phyloP scores from a whole-genome alignment of 2,888 invertebrate species.

The Strigamia crassipes region DNA sequence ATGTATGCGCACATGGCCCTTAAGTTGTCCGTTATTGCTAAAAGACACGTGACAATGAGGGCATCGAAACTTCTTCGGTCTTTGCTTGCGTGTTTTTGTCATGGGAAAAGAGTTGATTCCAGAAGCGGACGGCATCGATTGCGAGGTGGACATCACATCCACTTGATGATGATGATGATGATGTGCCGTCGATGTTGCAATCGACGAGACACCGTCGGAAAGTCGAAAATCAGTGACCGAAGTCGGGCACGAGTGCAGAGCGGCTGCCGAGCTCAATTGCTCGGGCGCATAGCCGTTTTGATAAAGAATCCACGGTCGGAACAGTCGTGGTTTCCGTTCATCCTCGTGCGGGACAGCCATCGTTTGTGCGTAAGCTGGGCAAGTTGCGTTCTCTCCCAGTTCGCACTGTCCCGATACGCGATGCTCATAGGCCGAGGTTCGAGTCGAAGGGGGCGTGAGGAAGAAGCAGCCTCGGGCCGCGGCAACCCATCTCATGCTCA shows the following conservation, averaged over 20 bases:
- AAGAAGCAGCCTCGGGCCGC: slow-evolving; percentile 7
- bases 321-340: slow-evolving; percentile 38
- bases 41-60: slow-evolving; percentile 85
- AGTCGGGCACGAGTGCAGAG: not conserved
- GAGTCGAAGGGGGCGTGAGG: slow-evolving; percentile 1
- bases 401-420: not conserved
- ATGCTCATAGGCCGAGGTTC: not conserved
- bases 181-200: not conserved
- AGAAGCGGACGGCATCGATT: not conserved
- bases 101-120: slow-evolving; percentile 42
- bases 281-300: not conserved
- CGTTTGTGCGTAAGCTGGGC: not conserved
- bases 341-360: slow-evolving; percentile 6
- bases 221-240: not conserved
- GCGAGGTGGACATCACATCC: not conserved
- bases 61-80: slow-evolving; percentile 60
- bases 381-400: not conserved
- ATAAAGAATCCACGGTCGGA: slow-evolving; percentile 43
- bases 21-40: slow-evolving; percentile 90
- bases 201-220: not conserved
- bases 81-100: slow-evolving; percentile 57
- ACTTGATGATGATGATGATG: too few species aligned
- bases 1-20: slow-evolving; percentile 88
- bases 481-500: slow-evolving; percentile 14
- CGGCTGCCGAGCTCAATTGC: not conserved